A percentile compares a stretch with the other conserved stretches of the same genome.
These are phyloP conservation scores for Cliona cf. orientalis DNA, from an alignment of 37 sponge, comb jelly and placozoan species.

Conservation along the genomic window DNA sequence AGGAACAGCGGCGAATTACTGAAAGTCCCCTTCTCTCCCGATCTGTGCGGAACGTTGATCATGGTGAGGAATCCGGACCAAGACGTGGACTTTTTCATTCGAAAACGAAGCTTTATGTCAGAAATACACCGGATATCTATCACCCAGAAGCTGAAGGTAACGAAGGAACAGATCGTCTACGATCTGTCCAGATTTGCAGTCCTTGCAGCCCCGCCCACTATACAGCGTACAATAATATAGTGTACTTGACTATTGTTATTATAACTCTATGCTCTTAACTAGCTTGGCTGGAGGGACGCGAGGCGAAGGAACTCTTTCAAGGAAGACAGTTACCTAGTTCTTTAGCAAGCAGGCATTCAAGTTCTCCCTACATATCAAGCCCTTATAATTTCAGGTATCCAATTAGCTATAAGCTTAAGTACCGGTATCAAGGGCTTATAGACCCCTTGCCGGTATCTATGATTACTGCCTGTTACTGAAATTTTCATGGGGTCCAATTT, in stretches of 20 bases:
- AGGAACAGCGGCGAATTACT: constrained; percentile 35
- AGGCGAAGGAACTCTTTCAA: too few species aligned
- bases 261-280: too few species aligned
- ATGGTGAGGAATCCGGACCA: not conserved
- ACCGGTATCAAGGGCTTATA: not conserved
- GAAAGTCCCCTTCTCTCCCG: constrained; percentile 1
- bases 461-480: too few species aligned
- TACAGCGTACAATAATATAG: too few species aligned
- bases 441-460: not conserved
- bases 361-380: constrained; percentile 7
- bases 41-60: not conserved
- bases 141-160: not conserved
- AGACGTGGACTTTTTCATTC: constrained; percentile 11
- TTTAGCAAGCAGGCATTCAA: not conserved
- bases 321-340: too few species aligned
- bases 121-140: constrained; percentile 37
- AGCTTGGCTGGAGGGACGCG: too few species aligned
- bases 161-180: too few species aligned
- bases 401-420: not conserved
- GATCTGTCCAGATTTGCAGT: too few species aligned
- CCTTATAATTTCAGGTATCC: constrained; percentile 10
- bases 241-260: too few species aligned
- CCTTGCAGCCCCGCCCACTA: too few species aligned
- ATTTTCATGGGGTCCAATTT: too few species aligned
- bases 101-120: constrained; percentile 44